Conservation (phyloP, 2,797 vertebrate species). For the Manis pentadactyla region DNA sequence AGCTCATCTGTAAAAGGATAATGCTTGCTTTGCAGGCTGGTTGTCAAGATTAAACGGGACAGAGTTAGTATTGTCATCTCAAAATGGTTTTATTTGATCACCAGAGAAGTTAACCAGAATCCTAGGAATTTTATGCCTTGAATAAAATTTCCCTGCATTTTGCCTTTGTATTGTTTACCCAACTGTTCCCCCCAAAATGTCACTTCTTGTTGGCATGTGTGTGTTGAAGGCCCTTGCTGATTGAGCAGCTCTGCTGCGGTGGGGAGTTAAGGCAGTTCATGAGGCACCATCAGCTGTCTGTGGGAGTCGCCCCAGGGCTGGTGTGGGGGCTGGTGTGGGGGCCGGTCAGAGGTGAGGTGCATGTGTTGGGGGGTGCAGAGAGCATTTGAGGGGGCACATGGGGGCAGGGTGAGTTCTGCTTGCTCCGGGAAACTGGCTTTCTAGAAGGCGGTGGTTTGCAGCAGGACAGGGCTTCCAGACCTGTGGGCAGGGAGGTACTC, state of each 20-base stretch:
- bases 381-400: neutral
- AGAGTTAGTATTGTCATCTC: neutral
- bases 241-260: neutral
- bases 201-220: neutral
- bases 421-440: neutral
- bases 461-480: too few species aligned
- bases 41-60: neutral
- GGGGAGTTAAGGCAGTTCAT: neutral
- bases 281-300: neutral
- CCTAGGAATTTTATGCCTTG: neutral
- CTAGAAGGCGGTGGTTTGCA: neutral
- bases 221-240: neutral
- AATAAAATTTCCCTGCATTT: neutral
- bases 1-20: neutral
- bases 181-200: neutral
- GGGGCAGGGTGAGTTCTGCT: neutral
- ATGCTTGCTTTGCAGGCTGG: neutral
- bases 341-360: neutral
- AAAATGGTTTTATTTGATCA: neutral
- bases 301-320: too few species aligned
- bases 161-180: neutral
- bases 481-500: neutral
- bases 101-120: neutral
- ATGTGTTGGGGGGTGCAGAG: fast-evolving
- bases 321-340: too few species aligned